Percentiles rank a stretch among this genome's conserved stretches.
These are phyloP conservation scores for Hemaris fuciformis DNA, from an alignment of 2,888 invertebrate species.

Conservation along the genomic window DNA sequence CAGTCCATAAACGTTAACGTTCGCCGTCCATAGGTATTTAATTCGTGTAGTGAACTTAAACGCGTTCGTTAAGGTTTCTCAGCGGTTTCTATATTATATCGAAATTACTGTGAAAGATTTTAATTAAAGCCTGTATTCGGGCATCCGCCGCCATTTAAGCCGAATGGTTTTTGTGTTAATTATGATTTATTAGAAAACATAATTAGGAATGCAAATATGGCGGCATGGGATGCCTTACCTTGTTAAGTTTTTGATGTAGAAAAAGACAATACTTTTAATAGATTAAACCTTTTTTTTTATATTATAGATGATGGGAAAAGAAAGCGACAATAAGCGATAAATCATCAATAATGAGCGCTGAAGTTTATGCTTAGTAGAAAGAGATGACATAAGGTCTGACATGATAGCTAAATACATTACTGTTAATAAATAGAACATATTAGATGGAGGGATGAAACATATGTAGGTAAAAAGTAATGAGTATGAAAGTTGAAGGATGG, in stretches of 20 bases:
- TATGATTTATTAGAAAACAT: constrained; percentile 46
- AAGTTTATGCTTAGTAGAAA: no score
- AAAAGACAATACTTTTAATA: not conserved
- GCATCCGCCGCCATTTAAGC: constrained; percentile 39
- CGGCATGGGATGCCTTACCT: not conserved
- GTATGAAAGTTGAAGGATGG: no score
- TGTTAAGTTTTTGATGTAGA: not conserved
- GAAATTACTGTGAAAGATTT: not conserved
- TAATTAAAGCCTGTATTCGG: constrained; percentile 16
- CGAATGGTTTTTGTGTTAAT: constrained; percentile 40
- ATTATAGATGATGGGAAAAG: no score
- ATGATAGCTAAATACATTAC: no score
- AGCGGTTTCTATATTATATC: not conserved
- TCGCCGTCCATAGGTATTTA: not conserved
- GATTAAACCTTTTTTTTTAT: no score
- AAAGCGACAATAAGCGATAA: no score
- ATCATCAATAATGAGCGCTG: no score
- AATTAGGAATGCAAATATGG: constrained; percentile 54
- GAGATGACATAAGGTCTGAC: no score
- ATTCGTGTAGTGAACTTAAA: not conserved
- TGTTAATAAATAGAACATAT: no score
- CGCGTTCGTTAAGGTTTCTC: not conserved
- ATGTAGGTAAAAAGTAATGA: no score
- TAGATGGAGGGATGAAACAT: no score
- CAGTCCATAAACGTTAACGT: not conserved